Conservation (phyloP, 2,113 vertebrate species). For the Protomyctophum bolini region DNA sequence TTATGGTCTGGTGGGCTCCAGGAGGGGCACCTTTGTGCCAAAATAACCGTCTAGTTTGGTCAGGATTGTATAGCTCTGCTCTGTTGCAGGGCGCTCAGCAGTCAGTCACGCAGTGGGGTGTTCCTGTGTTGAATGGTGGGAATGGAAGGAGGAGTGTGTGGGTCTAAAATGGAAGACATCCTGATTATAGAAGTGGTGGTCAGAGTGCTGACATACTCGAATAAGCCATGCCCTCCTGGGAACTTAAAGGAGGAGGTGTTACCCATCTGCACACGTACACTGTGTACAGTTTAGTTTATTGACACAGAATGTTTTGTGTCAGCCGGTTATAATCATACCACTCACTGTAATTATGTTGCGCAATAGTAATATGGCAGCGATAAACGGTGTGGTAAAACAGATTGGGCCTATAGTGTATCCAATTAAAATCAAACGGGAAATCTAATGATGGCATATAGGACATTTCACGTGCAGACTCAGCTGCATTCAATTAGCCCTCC, state of each 20-base stretch:
- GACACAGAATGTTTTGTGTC: constrained; percentile 10
- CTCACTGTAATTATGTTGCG: not conserved
- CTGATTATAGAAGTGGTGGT: constrained; percentile 36
- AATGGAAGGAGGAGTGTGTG: constrained; percentile 5
- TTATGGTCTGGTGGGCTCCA: constrained; percentile 47
- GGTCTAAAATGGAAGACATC: constrained; percentile 61
- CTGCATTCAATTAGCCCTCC: constrained; percentile 36
- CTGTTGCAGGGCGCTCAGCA: constrained; percentile 33
- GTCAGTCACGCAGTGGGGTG: constrained; percentile 36
- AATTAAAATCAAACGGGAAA: constrained; percentile 19
- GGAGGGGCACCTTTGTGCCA: constrained; percentile 42
- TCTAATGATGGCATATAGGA: constrained; percentile 8
- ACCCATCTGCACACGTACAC: constrained; percentile 11
- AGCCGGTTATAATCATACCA: not conserved
- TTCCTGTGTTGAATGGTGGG: constrained; percentile 26
- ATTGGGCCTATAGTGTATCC: not conserved
- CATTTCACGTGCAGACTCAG: constrained; percentile 7
- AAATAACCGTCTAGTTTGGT: constrained; percentile 50
- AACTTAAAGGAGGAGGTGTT: constrained; percentile 7
- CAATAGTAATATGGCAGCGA: not conserved
- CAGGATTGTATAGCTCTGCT: constrained; percentile 43
- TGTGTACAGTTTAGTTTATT: not conserved
- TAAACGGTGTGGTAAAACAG: not conserved
- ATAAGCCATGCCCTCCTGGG: constrained; percentile 30
- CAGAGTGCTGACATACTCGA: constrained; percentile 51